phyloP scores from a whole-genome alignment of 2,797 vertebrate species.

The Amphiprion clarkii region DNA sequence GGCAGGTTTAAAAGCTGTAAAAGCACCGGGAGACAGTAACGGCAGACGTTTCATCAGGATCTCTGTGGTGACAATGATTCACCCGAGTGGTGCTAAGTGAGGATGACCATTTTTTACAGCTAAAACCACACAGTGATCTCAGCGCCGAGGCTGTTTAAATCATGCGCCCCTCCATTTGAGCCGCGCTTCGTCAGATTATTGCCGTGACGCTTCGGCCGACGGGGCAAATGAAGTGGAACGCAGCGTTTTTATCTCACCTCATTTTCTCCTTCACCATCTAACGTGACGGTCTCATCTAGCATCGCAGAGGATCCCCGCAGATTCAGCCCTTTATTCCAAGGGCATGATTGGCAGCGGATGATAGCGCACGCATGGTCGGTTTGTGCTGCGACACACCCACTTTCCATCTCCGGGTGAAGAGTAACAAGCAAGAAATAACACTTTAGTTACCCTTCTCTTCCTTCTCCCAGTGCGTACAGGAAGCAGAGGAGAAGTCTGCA shows the following conservation, averaged over 20 bases:
- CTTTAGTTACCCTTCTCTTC: constrained; percentile 26
- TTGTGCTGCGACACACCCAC: constrained; percentile 40
- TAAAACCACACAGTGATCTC: constrained; percentile 39
- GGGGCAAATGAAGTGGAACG: constrained; percentile 53
- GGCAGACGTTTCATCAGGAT: constrained; percentile 19
- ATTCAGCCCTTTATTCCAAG: constrained; percentile 57
- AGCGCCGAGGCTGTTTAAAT: constrained; percentile 23
- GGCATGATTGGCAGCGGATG: constrained; percentile 41
- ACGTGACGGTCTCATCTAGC: constrained; percentile 36
- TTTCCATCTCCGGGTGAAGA: constrained; percentile 41
- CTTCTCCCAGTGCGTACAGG: constrained; percentile 13
- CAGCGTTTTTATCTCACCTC: constrained; percentile 34
- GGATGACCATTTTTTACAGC: constrained; percentile 29
- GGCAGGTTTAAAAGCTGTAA: not conserved
- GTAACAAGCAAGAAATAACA: constrained; percentile 3
- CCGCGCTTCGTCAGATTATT: constrained; percentile 34
- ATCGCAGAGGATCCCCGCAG: constrained; percentile 41
- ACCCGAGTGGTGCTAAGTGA: constrained; percentile 20
- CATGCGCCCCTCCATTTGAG: constrained; percentile 12
- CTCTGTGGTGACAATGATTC: constrained; percentile 34
- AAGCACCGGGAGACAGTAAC: not conserved
- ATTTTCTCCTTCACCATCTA: constrained; percentile 41
- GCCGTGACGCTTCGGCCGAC: constrained; percentile 13
- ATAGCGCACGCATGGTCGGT: constrained; percentile 2
- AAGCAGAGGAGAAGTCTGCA: constrained; percentile 21